These are phyloP conservation scores for Monodelphis domestica DNA, from an alignment of 2,797 vertebrate species.

Conservation along the genomic window DNA sequence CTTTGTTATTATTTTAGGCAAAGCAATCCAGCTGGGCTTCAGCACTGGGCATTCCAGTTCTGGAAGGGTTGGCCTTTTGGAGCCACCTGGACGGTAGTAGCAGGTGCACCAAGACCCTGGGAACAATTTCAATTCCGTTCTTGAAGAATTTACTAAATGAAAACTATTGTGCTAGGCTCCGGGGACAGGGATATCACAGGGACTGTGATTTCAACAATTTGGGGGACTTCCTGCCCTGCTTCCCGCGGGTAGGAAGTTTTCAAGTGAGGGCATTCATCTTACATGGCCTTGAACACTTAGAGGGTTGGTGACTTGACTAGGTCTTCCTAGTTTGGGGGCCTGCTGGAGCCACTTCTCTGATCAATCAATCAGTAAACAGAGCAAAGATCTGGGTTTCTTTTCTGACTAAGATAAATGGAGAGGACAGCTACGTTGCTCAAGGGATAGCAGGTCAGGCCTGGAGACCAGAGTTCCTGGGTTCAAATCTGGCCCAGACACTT, in stretches of 20 bases:
- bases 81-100: not conserved
- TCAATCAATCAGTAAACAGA: not conserved
- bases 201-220: not conserved
- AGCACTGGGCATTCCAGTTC: not conserved
- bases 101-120: not conserved
- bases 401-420: not conserved
- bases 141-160: not conserved
- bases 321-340: not conserved
- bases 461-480: not conserved
- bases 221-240: not conserved
- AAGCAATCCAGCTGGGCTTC: not conserved
- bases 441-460: not conserved
- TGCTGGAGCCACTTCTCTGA: not conserved
- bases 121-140: not conserved
- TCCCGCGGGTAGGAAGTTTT: not conserved
- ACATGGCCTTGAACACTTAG: not conserved
- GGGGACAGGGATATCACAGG: not conserved
- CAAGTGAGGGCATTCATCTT: not conserved
- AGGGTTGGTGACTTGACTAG: not conserved
- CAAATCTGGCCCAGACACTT: not conserved
- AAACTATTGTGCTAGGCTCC: not conserved
- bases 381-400: not conserved
- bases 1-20: not conserved
- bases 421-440: not conserved
- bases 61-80: not conserved